These are phyloP conservation scores for Melanostoma mellinum DNA, from an alignment of 2,888 invertebrate species.

Conservation along the genomic window DNA sequence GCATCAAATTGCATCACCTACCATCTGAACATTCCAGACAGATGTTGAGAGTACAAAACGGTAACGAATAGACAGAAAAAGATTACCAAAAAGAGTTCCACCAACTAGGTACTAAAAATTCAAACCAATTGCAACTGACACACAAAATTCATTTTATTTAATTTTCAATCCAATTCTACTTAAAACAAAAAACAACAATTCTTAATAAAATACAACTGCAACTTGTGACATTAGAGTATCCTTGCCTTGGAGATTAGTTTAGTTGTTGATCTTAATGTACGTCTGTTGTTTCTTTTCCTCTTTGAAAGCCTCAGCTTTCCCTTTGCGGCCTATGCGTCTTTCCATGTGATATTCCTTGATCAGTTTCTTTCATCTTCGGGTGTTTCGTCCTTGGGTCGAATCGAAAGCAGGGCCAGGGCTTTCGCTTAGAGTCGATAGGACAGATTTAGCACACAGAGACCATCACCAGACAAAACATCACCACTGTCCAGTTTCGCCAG, in stretches of 20 bases:
- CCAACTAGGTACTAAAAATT: too few species aligned
- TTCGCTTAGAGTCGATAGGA: conserved; percentile 83
- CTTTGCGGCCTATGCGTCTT: conserved; percentile 90
- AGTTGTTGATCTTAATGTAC: conserved; percentile 89
- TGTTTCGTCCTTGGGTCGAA: conserved; percentile 89
- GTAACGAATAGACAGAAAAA: too few species aligned
- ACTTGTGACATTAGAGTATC: conserved; percentile 81
- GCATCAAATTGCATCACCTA: too few species aligned
- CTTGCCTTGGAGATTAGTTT: conserved; percentile 87
- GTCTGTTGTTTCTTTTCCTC: conserved; percentile 92
- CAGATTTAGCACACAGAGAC: too few species aligned
- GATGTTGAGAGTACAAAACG: too few species aligned
- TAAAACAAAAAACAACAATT: conserved; percentile 19
- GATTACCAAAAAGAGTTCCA: too few species aligned
- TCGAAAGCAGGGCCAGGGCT: too few species aligned
- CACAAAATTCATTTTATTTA: too few species aligned
- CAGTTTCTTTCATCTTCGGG: conserved; percentile 90
- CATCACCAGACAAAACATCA: conserved; percentile 84
- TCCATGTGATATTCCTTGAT: conserved; percentile 91
- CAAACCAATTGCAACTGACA: too few species aligned
- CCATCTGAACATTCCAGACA: too few species aligned
- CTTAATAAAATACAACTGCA: conserved; percentile 6
- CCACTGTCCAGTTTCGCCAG: conserved; percentile 82
- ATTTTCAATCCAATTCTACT: conserved; percentile 80
- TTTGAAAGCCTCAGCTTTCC: conserved; percentile 91